A percentile compares a stretch with the other conserved stretches of the same genome.
These are phyloP conservation scores for Amblyjoppa fuscipennis DNA, from an alignment of 2,888 invertebrate genomes.

Conservation along the genomic window DNA sequence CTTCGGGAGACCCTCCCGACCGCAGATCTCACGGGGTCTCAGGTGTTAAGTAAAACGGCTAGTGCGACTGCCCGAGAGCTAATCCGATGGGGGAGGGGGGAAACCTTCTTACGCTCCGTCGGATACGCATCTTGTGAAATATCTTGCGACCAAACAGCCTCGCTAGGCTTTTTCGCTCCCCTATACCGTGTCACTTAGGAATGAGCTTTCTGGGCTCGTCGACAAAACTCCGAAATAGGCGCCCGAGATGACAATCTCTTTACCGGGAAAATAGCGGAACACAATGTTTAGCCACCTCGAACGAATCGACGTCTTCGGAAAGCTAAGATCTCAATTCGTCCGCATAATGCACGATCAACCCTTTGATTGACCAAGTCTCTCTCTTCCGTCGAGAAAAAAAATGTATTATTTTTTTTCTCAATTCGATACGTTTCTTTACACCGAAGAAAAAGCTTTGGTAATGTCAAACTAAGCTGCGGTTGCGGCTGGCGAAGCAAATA, in stretches of 20 bases:
- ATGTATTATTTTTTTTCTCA: background rate
- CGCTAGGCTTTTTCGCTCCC: conserved; percentile 15
- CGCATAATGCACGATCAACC: background rate
- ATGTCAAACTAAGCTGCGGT: too few relatives aligned
- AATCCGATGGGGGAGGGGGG: conserved; percentile 47
- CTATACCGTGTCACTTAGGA: conserved; percentile 31
- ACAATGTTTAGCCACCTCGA: background rate
- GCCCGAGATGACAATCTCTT: conserved; percentile 54
- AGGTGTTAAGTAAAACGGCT: conserved; percentile 78
- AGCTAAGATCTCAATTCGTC: background rate
- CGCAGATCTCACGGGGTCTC: conserved; percentile 68
- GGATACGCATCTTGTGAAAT: conserved; percentile 54
- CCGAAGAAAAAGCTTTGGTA: too few relatives aligned
- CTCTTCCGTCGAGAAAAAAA: background rate
- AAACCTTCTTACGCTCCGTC: conserved; percentile 64
- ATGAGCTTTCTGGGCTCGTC: conserved; percentile 28
- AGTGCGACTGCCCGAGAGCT: conserved; percentile 60
- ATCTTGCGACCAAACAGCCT: conserved; percentile 58
- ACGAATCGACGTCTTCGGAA: conserved; percentile 1
- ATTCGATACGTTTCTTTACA: background rate
- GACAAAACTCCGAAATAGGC: conserved; percentile 14
- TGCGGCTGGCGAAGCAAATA: too few relatives aligned
- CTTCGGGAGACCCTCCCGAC: conserved; percentile 28
- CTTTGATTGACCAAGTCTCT: background rate
- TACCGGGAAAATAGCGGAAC: conserved; percentile 17